Conservation (phyloP, 2,113 vertebrate species). For the Ailuropoda melanoleuca region DNA sequence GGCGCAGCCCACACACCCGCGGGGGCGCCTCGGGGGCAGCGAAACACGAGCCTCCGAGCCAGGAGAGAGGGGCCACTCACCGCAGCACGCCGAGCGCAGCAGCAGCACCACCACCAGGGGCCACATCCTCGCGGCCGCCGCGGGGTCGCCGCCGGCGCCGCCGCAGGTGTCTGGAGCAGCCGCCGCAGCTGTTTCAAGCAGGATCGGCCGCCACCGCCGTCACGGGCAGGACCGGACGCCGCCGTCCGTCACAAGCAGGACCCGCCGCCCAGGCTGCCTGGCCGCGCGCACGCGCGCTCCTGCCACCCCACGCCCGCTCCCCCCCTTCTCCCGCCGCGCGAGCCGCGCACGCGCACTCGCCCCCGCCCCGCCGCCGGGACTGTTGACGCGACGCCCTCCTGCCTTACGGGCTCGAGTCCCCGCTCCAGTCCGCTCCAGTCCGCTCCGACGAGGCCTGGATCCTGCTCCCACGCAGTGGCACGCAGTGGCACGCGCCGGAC, state of each 20-base stretch:
- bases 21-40: constrained; percentile 9
- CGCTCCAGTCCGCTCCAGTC: not conserved
- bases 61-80: constrained; percentile 63
- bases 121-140: constrained; percentile 71
- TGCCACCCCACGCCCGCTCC: not conserved
- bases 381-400: not conserved
- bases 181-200: not conserved
- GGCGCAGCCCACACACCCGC: constrained; percentile 23
- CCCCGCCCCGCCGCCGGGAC: not conserved
- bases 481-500: not conserved
- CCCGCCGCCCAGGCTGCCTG: not conserved
- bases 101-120: constrained; percentile 62
- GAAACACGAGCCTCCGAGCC: not conserved
- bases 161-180: constrained; percentile 57
- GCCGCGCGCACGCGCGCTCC: constrained; percentile 46
- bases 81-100: constrained; percentile 59
- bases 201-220: not conserved
- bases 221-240: not conserved
- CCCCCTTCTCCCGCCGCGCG: not conserved
- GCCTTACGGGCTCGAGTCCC: fast-evolving
- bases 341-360: constrained; percentile 63
- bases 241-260: not conserved
- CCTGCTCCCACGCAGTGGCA: fast-evolving
- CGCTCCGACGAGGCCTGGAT: not conserved
- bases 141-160: not conserved